Evolutionary conservation across 1,140 invertebrate species (phyloP).

Genomic region (Drosophila asahinai): DNA sequence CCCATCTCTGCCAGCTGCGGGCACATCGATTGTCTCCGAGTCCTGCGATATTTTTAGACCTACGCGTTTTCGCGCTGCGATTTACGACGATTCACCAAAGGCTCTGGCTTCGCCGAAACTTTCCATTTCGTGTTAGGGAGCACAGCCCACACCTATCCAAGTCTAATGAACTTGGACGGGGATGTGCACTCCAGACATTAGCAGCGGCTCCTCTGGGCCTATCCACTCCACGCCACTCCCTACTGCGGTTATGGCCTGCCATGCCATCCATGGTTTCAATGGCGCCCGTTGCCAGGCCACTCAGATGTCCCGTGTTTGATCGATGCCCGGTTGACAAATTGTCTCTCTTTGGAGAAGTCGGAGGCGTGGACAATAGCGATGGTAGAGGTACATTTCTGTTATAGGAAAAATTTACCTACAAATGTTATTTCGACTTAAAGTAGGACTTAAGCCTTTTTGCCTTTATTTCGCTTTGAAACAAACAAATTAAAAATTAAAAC

Average conservation of each 20-base stretch:
- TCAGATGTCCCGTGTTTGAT: slow-evolving; percentile 61
- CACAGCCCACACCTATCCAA: slow-evolving; percentile 55
- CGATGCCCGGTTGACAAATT: slow-evolving; percentile 78
- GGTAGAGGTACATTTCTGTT: neutral
- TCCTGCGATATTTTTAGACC: slow-evolving; percentile 66
- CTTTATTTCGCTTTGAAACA: too few species aligned
- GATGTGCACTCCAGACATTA: slow-evolving; percentile 51
- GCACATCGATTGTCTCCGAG: slow-evolving; percentile 46
- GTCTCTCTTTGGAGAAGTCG: slow-evolving; percentile 40
- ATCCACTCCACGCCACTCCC: slow-evolving; percentile 38
- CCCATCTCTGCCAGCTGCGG: slow-evolving; percentile 86
- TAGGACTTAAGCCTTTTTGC: too few species aligned
- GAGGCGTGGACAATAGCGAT: slow-evolving; percentile 7
- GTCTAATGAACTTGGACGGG: slow-evolving; percentile 81
- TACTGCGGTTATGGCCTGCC: slow-evolving; percentile 60
- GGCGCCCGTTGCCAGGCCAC: slow-evolving; percentile 66
- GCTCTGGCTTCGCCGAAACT: slow-evolving; percentile 45
- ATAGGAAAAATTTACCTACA: neutral
- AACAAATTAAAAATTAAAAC: too few species aligned
- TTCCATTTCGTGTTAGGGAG: slow-evolving; percentile 75
- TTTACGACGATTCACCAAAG: slow-evolving; percentile 50
- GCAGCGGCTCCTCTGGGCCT: slow-evolving; percentile 19
- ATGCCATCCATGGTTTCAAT: slow-evolving; percentile 57
- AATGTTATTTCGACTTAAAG: too few species aligned
- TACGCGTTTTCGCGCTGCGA: slow-evolving; percentile 39